Base-by-base conservation (phyloP, 35 echinoderm and acorn worm genomes). In the Patiria miniata region DNA sequence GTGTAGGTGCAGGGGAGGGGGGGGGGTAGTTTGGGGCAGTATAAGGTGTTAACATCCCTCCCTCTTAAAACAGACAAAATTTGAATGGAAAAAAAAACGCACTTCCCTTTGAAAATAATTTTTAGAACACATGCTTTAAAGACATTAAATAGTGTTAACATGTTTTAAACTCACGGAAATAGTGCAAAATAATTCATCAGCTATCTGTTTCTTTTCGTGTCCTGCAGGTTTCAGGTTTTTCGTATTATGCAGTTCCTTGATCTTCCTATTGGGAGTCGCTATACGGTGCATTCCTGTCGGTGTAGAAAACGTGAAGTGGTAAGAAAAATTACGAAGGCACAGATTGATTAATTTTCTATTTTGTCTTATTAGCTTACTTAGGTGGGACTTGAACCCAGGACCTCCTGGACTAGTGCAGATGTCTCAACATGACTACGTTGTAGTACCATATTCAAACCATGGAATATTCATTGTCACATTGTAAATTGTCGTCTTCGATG, bases 251-350 rank as follows among this genome's bases (percentile, higher is more conserved):
- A 88, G 84, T n/a, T 69, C 51, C 0, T 39, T 73, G 34, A 58
- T 79, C 21, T 8, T 93, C 7, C 40, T 89, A 6, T 21, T 93
- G 12, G 91, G 91, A 47, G 59, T 77, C 15, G 38, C 30, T 17
- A 78, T 93, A 21, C 39, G 91, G 57, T 93, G 91, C 58, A n/a
- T 93, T 39, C 91, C 91, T 17, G 65, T 93, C 23, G 44, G 61
- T 40, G 30, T 83, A 4, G 36, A 36, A 21, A 37, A 78, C 23
- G 12, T 93, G 22, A 88, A 83, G 78, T 93, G 91, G 65, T 73
- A 73, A 73, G 26, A 73, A 10, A 10, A 10, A 30, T 9, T 8
- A 69, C 23, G 14, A 1, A 1, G 10, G 19, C 34, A 19, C 14
- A 7, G 8, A 65, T 8, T 26, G 15, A 8, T 8, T 22, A 26